Conservation (phyloP, 2,888 invertebrate species). For the Tortrix viridana region DNA sequence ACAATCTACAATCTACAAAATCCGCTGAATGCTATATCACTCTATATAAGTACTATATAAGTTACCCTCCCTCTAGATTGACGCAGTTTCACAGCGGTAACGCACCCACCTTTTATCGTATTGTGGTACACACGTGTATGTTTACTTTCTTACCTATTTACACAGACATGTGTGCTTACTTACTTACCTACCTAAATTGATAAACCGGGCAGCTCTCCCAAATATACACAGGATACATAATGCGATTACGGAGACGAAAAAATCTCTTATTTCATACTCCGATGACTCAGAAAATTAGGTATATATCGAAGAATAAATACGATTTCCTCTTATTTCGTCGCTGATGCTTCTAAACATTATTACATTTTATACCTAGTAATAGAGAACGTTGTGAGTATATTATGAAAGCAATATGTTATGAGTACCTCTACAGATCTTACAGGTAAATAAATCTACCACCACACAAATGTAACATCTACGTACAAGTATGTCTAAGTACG, state of each 20-base stretch:
- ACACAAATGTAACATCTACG: too few relatives aligned
- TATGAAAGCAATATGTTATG: neutral
- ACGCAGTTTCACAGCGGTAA: too few relatives aligned
- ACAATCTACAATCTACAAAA: too few relatives aligned
- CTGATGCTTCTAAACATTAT: constrained; percentile 1
- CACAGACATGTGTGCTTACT: too few relatives aligned
- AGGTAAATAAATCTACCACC: too few relatives aligned
- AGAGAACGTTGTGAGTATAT: neutral
- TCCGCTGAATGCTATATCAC: too few relatives aligned
- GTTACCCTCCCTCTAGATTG: too few relatives aligned
- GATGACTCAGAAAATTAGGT: constrained; percentile 61
- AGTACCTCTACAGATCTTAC: neutral
- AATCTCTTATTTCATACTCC: constrained; percentile 58
- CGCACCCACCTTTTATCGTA: too few relatives aligned
- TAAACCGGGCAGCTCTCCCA: constrained; percentile 14
- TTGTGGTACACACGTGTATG: too few relatives aligned
- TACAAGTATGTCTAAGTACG: too few relatives aligned
- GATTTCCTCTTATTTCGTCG: constrained; percentile 28
- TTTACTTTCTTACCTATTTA: too few relatives aligned
- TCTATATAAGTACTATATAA: too few relatives aligned
- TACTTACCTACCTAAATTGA: neutral
- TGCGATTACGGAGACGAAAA: constrained; percentile 35
- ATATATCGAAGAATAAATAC: constrained; percentile 37
- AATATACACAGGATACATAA: constrained; percentile 23
- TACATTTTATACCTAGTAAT: neutral